A percentile compares a stretch with the other conserved stretches of the same genome.
Evolutionary conservation across 92 coral and sea anemone genomes (phyloP).

Genomic region (Zoanthus solanderi): DNA sequence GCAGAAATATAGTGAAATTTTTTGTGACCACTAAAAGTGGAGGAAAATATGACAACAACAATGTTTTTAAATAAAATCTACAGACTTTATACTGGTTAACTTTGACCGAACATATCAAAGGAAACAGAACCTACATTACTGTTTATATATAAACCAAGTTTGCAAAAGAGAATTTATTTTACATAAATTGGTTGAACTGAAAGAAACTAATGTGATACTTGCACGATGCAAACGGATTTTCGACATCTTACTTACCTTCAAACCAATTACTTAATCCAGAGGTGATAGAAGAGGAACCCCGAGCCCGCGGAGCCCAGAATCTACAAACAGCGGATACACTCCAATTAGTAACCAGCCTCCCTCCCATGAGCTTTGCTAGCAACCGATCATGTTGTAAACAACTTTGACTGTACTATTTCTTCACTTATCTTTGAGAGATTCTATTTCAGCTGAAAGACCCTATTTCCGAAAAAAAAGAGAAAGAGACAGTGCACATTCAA

Average conservation of each 20-base stretch:
- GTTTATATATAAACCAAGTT: not conserved
- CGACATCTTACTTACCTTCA: constrained; percentile 27
- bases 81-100: not conserved
- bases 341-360: constrained; percentile 15
- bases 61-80: constrained; percentile 1
- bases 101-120: not conserved
- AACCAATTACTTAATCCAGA: constrained; percentile 33
- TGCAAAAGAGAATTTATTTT: not conserved
- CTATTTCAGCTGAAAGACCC: not conserved
- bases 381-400: constrained; percentile 9
- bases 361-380: not conserved
- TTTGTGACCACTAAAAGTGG: not conserved
- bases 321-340: constrained; percentile 20
- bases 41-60: not conserved
- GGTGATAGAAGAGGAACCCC: constrained; percentile 30
- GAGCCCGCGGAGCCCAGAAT: not conserved
- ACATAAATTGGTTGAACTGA: not conserved
- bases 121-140: not conserved
- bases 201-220: not conserved
- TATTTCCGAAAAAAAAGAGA: not conserved
- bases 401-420: not conserved
- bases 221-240: constrained; percentile 33
- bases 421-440: not conserved
- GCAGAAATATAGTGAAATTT: not conserved
- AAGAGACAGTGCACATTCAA: not conserved